phyloP scores from a whole-genome alignment of 2,888 invertebrate genomes.

The Spicauda simplicius region DNA sequence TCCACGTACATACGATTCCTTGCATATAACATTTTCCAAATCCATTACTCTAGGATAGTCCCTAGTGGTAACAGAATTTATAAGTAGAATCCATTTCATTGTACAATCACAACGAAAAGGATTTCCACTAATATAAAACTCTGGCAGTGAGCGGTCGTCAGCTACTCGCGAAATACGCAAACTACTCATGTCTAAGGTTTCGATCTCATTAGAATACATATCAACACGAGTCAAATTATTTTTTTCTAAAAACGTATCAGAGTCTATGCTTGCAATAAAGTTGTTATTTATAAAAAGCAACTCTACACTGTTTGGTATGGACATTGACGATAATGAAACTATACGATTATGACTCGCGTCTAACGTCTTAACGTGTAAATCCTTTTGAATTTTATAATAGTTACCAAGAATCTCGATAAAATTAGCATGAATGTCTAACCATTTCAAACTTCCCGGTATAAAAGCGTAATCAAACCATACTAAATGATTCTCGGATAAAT shows the following conservation, averaged over 20 bases:
- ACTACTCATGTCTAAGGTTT: slow-evolving; percentile 92
- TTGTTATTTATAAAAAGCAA: slow-evolving; percentile 95
- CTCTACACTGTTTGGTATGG: slow-evolving; percentile 94
- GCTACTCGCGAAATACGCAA: slow-evolving; percentile 89
- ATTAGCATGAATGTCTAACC: slow-evolving; percentile 95
- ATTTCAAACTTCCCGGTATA: slow-evolving; percentile 93
- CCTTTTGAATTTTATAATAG: slow-evolving; percentile 93
- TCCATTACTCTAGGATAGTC: slow-evolving; percentile 96
- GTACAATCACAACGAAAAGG: slow-evolving; percentile 97
- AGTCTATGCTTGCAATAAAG: slow-evolving; percentile 90
- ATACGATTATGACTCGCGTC: slow-evolving; percentile 96
- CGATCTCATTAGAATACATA: slow-evolving; percentile 94
- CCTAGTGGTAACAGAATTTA: slow-evolving; percentile 92
- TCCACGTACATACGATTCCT: slow-evolving; percentile 92
- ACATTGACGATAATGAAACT: slow-evolving; percentile 90
- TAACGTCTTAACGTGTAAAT: slow-evolving; percentile 91
- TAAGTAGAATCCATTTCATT: slow-evolving; percentile 97
- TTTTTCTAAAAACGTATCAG: slow-evolving; percentile 94
- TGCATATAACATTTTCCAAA: slow-evolving; percentile 93
- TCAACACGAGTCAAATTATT: slow-evolving; percentile 93
- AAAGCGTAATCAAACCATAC: slow-evolving; percentile 97
- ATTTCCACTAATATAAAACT: slow-evolving; percentile 96
- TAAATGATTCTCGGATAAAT: slow-evolving; percentile 95
- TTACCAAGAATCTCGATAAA: slow-evolving; percentile 94
- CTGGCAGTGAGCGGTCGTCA: slow-evolving; percentile 89